Evolutionary conservation across 1,140 invertebrate species (phyloP), one percentile per base, ranked within the genome.

Genomic region (Onthophagus taurus): DNA sequence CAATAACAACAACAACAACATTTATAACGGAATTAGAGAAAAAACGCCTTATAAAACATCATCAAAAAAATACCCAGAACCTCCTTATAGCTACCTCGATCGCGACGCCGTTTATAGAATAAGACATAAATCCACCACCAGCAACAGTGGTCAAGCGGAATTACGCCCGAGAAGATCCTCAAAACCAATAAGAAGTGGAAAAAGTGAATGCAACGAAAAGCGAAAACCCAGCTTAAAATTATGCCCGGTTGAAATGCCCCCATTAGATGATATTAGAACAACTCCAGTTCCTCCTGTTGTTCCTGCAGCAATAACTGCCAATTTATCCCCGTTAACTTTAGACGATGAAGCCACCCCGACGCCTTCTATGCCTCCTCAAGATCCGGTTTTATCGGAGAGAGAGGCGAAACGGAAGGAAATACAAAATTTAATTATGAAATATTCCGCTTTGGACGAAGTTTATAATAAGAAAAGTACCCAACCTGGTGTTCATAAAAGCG

Each of bases 341-440:
- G 70, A 71, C 49, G 69, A 71, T 44, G 68, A 72, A 30, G 66
- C 69, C 20, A 71, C 70, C 42, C 70, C 72, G 1, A 70, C 70
- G 0, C 68, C 70, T 4, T 71, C 76, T 55, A 8, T 29, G 9
- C 37, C 37, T 14, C 23, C 23, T 7, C 69, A 69, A 0, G 55
- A 59, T 44, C 67, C 71, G 5, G 67, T 71, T 6, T 65, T 82
- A 6, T 69, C 69, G 42, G 83, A 86, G 44, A 69, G 85, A 14
- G 81, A 83, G 58, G 79, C 78, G 11, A 78, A 78, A 49, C 72
- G 85, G 3, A 86, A 85, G 49, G 85, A 89, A 56, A 85, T 89
- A 7, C 80, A 84, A 59, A 78, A 78, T 47, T 64, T 88, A 6
- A 85, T 88, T 29, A 71, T 80, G 66, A 85, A 85, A 50, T 87